These are phyloP conservation scores for Macrotus californicus DNA, from an alignment of 2,113 vertebrate genomes.

Conservation along the genomic window DNA sequence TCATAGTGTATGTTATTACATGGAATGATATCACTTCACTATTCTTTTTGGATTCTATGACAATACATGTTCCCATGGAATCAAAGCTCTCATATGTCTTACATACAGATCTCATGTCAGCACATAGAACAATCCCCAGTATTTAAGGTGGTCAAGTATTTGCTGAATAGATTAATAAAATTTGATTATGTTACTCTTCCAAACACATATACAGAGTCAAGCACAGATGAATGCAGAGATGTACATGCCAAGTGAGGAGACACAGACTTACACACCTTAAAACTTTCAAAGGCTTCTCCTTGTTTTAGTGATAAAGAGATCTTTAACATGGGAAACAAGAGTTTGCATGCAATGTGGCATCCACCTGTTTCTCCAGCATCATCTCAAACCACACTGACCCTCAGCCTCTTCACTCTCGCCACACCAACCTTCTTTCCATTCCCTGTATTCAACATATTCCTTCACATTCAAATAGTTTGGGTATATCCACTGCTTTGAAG, in stretches of 20 bases:
- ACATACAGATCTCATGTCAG: not conserved
- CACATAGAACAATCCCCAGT: not conserved
- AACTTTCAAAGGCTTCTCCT: not conserved
- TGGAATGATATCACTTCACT: not conserved
- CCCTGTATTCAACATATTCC: not conserved
- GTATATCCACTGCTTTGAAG: not conserved
- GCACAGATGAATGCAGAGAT: not conserved
- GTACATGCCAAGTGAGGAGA: not conserved
- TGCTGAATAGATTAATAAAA: not conserved
- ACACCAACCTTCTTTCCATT: not conserved
- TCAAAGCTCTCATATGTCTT: not conserved
- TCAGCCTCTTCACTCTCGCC: not conserved
- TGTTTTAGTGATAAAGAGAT: not conserved
- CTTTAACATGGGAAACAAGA: not conserved
- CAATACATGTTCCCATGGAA: not conserved
- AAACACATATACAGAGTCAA: not conserved
- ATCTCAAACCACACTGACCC: not conserved
- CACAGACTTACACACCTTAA: not conserved
- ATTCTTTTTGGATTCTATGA: not conserved
- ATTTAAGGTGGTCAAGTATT: not conserved
- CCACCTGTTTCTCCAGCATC: not conserved
- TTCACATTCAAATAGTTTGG: not conserved
- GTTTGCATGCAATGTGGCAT: not conserved
- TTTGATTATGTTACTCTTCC: not conserved
- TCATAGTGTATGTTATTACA: not conserved